These are phyloP conservation scores for Andrena camellia DNA, from an alignment of 2,888 invertebrate species.

Conservation along the genomic window DNA sequence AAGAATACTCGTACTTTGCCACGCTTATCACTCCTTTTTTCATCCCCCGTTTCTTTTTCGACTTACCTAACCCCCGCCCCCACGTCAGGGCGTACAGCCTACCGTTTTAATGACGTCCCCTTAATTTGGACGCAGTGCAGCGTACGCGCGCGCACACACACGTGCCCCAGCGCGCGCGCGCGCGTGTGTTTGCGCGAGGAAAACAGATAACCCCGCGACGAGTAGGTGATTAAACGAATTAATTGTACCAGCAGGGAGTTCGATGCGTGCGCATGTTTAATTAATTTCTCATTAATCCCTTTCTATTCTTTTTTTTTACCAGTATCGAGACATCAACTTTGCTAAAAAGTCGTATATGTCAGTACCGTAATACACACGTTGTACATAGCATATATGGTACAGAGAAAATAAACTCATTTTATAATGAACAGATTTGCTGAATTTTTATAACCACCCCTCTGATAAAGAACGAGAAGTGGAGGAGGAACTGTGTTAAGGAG, in stretches of 20 bases:
- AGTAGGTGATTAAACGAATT: slow-evolving; percentile 51
- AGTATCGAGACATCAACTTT: slow-evolving; percentile 75
- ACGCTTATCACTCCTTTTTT: slow-evolving; percentile 46
- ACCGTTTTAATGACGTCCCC: slow-evolving; percentile 29
- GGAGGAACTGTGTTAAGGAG: neutral
- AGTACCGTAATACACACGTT: slow-evolving; percentile 82
- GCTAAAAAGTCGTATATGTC: slow-evolving; percentile 79
- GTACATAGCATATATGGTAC: slow-evolving; percentile 84
- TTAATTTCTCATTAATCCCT: slow-evolving; percentile 57
- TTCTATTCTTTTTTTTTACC: slow-evolving; percentile 72
- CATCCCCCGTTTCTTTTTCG: neutral
- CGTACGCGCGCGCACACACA: neutral
- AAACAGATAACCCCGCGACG: slow-evolving; percentile 15
- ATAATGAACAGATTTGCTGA: slow-evolving; percentile 77
- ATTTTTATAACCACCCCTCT: neutral
- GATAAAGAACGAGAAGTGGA: neutral
- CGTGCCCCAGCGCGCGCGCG: neutral
- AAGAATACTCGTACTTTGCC: slow-evolving; percentile 73
- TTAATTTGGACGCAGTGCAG: slow-evolving; percentile 14
- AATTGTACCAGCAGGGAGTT: slow-evolving; percentile 71
- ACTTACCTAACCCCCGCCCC: slow-evolving; percentile 3
- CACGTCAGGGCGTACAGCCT: slow-evolving; percentile 9
- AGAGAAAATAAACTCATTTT: slow-evolving; percentile 85
- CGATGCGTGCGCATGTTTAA: slow-evolving; percentile 73
- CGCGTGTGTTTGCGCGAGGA: slow-evolving; percentile 1